A percentile compares a stretch with the other conserved stretches of the same genome.
Conservation (phyloP, 2,797 vertebrate genomes). For the Myripristis murdjan region DNA sequence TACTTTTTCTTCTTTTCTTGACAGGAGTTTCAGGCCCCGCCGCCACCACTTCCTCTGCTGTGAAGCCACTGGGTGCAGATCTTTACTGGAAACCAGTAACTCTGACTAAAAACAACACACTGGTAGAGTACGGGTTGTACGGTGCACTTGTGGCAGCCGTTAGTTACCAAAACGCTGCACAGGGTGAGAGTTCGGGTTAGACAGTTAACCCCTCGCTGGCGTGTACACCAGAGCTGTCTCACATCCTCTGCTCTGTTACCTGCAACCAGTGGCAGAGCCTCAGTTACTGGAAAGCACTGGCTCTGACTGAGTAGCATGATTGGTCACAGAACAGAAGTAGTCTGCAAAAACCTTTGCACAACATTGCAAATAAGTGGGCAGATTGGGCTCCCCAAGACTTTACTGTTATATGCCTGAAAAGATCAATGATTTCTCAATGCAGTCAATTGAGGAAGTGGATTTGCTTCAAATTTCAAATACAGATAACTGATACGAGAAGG, state of each 20-base stretch:
- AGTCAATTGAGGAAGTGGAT: conserved; percentile 16
- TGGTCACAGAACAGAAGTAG: background rate
- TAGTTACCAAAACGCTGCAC: conserved; percentile 31
- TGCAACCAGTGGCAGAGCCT: conserved; percentile 11
- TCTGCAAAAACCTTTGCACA: background rate
- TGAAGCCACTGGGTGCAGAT: conserved; percentile 71
- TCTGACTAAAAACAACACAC: conserved; percentile 77
- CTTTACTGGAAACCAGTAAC: conserved; percentile 86
- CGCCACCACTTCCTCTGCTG: conserved; percentile 87
- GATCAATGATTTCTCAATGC: background rate
- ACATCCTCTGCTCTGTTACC: conserved; percentile 37
- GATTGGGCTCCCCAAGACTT: background rate
- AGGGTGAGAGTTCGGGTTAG: conserved; percentile 4
- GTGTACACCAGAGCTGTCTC: conserved; percentile 14
- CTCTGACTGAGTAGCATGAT: conserved; percentile 46
- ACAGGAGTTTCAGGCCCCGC: conserved; percentile 72
- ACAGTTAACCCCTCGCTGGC: conserved; percentile 57
- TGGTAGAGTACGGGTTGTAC: conserved; percentile 37
- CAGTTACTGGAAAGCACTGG: conserved; percentile 79
- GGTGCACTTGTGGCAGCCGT: conserved; percentile 39
- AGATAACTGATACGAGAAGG: conserved; percentile 27
- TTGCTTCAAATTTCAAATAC: conserved; percentile 37
- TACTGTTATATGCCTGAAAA: conserved; percentile 1
- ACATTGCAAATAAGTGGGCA: too few species aligned
- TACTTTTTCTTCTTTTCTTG: conserved; percentile 53